Conservation (phyloP, 2,888 invertebrate genomes). For the Pammene fasciana region DNA sequence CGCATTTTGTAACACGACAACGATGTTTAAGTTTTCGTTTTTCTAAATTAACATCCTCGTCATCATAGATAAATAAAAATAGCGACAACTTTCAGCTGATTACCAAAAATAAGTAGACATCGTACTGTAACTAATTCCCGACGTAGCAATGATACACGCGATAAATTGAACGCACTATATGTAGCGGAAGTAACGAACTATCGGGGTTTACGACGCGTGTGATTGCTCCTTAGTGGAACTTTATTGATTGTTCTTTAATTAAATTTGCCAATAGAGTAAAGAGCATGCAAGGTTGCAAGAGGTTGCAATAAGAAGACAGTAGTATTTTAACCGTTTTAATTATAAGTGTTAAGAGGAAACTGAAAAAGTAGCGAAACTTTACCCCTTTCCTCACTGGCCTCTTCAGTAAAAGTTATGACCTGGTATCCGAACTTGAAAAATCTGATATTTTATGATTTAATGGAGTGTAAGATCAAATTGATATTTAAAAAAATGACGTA, state of each 20-base stretch:
- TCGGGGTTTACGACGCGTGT: slow-evolving; percentile 63
- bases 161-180: slow-evolving; percentile 80
- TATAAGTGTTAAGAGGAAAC: no score
- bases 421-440: no score
- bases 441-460: no score
- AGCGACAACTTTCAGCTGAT: neutral
- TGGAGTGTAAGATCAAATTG: no score
- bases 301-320: neutral
- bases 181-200: slow-evolving; percentile 80
- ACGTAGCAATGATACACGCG: slow-evolving; percentile 50
- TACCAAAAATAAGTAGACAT: slow-evolving; percentile 18
- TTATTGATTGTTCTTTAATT: slow-evolving; percentile 44
- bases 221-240: slow-evolving; percentile 55
- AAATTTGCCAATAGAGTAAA: slow-evolving; percentile 24
- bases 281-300: neutral
- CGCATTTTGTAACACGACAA: no score
- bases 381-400: no score
- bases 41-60: no score
- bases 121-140: slow-evolving; percentile 31
- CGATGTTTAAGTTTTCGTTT: no score
- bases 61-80: neutral
- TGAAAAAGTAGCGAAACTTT: no score
- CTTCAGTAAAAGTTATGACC: no score
- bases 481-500: no score
- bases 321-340: no score